Evolutionary conservation across 2,113 vertebrate genomes (phyloP), one percentile per base, ranked within the genome.

Genomic region (Sinocyclocheilus anshuiensis): DNA sequence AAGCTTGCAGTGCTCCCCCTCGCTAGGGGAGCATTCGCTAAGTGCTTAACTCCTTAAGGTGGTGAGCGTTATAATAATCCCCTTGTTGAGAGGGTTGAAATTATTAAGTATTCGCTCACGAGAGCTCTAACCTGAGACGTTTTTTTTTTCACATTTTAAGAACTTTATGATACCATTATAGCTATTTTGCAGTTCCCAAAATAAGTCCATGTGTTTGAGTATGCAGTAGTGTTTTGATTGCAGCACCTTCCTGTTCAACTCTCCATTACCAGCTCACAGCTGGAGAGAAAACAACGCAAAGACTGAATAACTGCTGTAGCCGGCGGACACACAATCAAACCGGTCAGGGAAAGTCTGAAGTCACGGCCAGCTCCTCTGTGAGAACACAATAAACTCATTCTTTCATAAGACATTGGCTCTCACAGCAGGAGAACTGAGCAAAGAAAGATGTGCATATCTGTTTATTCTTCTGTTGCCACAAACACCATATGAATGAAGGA

Each of bases 371-470:
- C 48, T 77, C 80, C 24, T 83, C 59, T 83, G 4, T 69, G 69
- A 42, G 22, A 83, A 57, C 63, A 83, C 50, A 87, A 61, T 83
- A n/a, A 18, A 45, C 33, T 59, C 50, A 24, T 87, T 84, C 42
- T 84, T 24, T 78, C 36, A 78, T 69, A 16, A 22, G 10, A 36
- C 33, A 2, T 39, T 45, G 33, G 29, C 57, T 77, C 15, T 45
- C 36, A 26, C 42, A 33, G 63, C 16, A 16, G 15, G 77, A 80
- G 77, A 22, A 59, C 29, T 20, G 18, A 61, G 16, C 26, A 78
- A 22, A 33, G 50, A 59, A 39, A n/a, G 33, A 42, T 75, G 24
- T 55, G 13, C 10, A n/a, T 45, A 59, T 39, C n/a, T 75, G 75
- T 79, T 48, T 53, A 77, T 85, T 77, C 61, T 24, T 36, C 7